phyloP scores from a whole-genome alignment of 2,113 vertebrate species.

The Epinephelus lanceolatus region DNA sequence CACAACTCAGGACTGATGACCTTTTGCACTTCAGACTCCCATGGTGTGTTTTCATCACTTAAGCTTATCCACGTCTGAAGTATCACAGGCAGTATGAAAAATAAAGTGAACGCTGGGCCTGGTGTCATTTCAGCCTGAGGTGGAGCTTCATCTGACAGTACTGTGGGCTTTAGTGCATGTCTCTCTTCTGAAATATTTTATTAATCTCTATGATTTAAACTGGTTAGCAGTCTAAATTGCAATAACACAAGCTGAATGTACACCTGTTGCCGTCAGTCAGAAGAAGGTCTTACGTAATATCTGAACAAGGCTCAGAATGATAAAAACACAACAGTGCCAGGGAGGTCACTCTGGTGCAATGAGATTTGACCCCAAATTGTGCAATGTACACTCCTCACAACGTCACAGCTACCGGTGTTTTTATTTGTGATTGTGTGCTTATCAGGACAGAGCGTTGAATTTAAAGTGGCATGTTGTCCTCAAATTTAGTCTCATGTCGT shows the following conservation, averaged over 20 bases:
- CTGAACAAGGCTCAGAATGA: conserved; percentile 30
- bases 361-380: conserved; percentile 64
- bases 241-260: conserved; percentile 24
- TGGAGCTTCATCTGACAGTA: conserved; percentile 15
- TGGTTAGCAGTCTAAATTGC: background rate
- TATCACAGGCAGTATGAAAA: conserved; percentile 27
- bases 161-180: background rate
- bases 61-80: conserved; percentile 25
- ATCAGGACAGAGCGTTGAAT: conserved; percentile 40
- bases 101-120: background rate
- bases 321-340: conserved; percentile 48
- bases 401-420: conserved; percentile 27
- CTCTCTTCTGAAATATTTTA: conserved; percentile 3
- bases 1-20: conserved; percentile 55
- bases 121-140: conserved; percentile 11
- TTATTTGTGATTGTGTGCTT: conserved; percentile 26
- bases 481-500: background rate
- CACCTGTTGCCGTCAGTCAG: conserved; percentile 32
- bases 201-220: background rate
- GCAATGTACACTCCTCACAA: conserved; percentile 56
- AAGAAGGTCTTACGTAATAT: conserved; percentile 58
- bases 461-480: background rate
- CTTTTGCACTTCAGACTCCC: conserved; percentile 60
- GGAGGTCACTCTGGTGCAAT: conserved; percentile 60
- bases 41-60: conserved; percentile 62